Evolutionary conservation across 2,113 vertebrate genomes (phyloP), one percentile per base, ranked within the genome.

Genomic region (Aptenodytes forsteri): DNA sequence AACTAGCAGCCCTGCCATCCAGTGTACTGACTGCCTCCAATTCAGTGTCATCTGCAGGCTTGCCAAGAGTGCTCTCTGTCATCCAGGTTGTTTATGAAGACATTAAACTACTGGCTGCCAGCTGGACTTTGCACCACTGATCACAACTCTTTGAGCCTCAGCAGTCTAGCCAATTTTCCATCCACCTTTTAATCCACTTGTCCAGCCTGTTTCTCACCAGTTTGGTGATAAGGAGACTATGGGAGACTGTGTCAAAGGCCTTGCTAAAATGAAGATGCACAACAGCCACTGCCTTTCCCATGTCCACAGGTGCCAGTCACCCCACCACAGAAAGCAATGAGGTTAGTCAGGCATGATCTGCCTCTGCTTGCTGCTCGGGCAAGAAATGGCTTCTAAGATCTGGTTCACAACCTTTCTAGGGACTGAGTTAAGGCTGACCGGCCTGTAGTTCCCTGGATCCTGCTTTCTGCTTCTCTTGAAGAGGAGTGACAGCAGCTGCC

Each of bases 351-450:
- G n/a, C 1, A 0, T 32, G 38, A 71, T 23, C 29, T 82, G 38
- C 47, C 38, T 52, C 7, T n/a, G 30, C 36, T 29, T 50, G 30
- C 47, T 36, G 15, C 36, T 66, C 1, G 3, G 27, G 14, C 23
- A 58, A 62, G 47, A 66, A 87, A 67, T 13, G 1, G 5, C 17
- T 80, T 72, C 49, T 55, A 8, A 14, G 44, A 29, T 50, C 11
- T 67, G 15, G 12, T 67, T 10, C 1, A 0, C 20, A 64, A 0
- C 25, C 27, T 86, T 67, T 64, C 18, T 2, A 8, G 15, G 47
- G 14, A 62, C 20, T 22, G 4, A 23, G 16, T 46, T 42, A 44
- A 62, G 32, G 16, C 30, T 71, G 46, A 38, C 13, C 1, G 11
- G 17, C 16, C n/a, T 85, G 40, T 36, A 36, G 22, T 50, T 85